These are phyloP conservation scores for Melipona quadrifasciata DNA, from an alignment of 1,140 invertebrate genomes.

Conservation along the genomic window DNA sequence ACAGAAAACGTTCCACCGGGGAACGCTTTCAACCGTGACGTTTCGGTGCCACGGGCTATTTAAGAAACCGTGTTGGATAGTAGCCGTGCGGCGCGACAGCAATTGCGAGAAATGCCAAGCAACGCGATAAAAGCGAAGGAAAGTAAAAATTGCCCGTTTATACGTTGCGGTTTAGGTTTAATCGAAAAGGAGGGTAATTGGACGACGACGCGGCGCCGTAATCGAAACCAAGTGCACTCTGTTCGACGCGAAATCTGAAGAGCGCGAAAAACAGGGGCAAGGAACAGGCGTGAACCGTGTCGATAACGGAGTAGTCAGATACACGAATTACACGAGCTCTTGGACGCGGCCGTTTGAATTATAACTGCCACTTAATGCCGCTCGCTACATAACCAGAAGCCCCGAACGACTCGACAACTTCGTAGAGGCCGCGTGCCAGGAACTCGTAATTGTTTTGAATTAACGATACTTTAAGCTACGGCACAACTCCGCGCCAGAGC, in stretches of 20 bases:
- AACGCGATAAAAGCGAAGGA: too few relatives aligned
- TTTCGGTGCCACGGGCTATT: too few relatives aligned
- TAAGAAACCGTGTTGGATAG: too few relatives aligned
- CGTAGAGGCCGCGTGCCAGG: conserved; percentile 64
- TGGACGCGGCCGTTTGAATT: conserved; percentile 59
- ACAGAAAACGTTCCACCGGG: neutral
- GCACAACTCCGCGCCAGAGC: conserved; percentile 35
- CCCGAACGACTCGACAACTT: conserved; percentile 56
- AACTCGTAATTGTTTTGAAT: conserved; percentile 71
- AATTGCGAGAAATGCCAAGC: too few relatives aligned
- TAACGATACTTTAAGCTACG: conserved; percentile 68
- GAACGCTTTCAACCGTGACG: neutral
- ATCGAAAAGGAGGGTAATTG: too few relatives aligned
- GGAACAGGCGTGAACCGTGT: neutral
- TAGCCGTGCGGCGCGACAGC: too few relatives aligned
- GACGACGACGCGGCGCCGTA: too few relatives aligned
- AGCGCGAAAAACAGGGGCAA: neutral
- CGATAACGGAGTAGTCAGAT: conserved; percentile 28
- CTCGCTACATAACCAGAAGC: conserved; percentile 63
- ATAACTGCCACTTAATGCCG: conserved; percentile 58
- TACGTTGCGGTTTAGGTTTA: too few relatives aligned
- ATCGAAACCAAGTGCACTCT: too few relatives aligned
- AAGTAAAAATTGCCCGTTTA: too few relatives aligned
- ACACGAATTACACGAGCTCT: conserved; percentile 38
- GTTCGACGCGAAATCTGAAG: too few relatives aligned